A percentile compares a stretch with the other conserved stretches of the same genome.
phyloP scores from a whole-genome alignment of 2,888 invertebrate genomes.

The Lymantria monacha region DNA sequence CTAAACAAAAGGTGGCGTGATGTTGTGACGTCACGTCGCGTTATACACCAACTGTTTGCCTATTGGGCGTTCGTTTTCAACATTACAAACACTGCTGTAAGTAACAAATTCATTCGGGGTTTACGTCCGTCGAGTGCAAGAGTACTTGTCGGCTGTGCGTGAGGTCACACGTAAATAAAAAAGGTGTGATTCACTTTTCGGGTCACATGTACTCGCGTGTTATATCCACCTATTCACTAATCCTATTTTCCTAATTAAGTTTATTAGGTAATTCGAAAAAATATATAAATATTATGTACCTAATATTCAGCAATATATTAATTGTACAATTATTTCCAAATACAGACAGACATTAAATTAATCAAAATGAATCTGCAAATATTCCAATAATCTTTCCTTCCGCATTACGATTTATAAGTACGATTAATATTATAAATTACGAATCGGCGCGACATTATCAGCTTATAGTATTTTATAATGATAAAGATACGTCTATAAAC shows the following conservation, averaged over 20 bases:
- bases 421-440: constrained; percentile 6
- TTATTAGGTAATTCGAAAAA: too few relatives aligned
- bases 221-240: background rate
- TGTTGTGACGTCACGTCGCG: constrained; percentile 77
- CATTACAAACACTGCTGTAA: constrained; percentile 33
- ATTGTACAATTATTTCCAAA: too few relatives aligned
- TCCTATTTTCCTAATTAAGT: background rate
- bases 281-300: too few relatives aligned
- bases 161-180: constrained; percentile 35
- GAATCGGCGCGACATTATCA: constrained; percentile 15
- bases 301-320: too few relatives aligned
- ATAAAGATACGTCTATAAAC: constrained; percentile 29
- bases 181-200: constrained; percentile 21
- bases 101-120: constrained; percentile 1
- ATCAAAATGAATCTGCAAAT: background rate
- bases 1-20: constrained; percentile 81
- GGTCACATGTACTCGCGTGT: background rate
- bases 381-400: background rate
- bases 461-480: constrained; percentile 19
- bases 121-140: constrained; percentile 28
- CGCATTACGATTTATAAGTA: constrained; percentile 21
- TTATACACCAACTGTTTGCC: constrained; percentile 64
- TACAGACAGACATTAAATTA: too few relatives aligned
- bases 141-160: constrained; percentile 31
- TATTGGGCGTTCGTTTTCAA: constrained; percentile 54